Evolutionary conservation across 92 coral and sea anemone genomes (phyloP).

Genomic region (Scolanthus callimorphus): DNA sequence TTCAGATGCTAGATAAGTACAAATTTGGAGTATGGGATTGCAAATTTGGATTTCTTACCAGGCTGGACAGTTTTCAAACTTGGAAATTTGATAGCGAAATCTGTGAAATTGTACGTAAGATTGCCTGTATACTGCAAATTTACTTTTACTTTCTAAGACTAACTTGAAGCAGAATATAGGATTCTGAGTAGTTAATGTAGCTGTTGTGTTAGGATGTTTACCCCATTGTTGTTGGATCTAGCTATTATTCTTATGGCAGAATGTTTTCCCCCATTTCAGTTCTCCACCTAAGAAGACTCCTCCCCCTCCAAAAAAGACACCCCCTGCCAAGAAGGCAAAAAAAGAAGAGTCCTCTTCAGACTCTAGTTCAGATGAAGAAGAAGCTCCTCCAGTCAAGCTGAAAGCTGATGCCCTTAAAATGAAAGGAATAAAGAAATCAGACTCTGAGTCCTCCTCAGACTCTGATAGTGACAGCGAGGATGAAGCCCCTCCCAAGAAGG

Average conservation of each 20-base stretch:
- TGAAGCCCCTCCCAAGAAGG: slow-evolving; percentile 22
- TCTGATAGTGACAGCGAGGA: slow-evolving; percentile 41
- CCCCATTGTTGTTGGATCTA: not conserved
- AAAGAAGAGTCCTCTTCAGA: slow-evolving; percentile 8
- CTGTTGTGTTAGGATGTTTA: too few species aligned
- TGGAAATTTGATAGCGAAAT: too few species aligned
- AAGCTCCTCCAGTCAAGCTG: slow-evolving; percentile 31
- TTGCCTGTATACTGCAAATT: too few species aligned
- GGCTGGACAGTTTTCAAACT: too few species aligned
- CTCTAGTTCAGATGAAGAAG: slow-evolving; percentile 36
- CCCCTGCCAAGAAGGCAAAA: not conserved
- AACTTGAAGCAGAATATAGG: too few species aligned
- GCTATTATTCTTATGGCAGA: not conserved
- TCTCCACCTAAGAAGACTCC: not conserved
- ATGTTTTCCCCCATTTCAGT: too few species aligned
- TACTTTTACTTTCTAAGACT: too few species aligned
- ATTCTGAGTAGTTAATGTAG: too few species aligned
- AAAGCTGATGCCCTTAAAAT: slow-evolving; percentile 24
- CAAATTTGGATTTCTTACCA: too few species aligned
- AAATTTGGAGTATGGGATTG: too few species aligned
- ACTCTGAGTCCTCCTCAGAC: slow-evolving; percentile 35
- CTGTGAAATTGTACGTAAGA: too few species aligned
- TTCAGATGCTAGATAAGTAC: too few species aligned
- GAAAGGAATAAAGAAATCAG: slow-evolving; percentile 20
- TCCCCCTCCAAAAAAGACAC: slow-evolving; percentile 9